phyloP scores from a whole-genome alignment of 1,140 invertebrate species.

The Cydia splendana region DNA sequence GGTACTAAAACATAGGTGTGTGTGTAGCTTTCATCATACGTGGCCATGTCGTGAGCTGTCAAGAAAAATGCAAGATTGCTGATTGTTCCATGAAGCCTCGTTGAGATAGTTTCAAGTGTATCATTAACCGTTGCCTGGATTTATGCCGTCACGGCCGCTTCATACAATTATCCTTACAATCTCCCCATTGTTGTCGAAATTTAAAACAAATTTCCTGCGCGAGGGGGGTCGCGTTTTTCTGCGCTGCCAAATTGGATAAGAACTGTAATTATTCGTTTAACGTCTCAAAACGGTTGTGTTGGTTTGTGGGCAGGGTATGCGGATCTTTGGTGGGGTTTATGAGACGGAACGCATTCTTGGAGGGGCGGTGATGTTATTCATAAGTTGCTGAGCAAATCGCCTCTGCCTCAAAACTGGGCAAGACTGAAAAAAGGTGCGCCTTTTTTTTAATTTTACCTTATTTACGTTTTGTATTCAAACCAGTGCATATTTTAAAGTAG shows the following conservation, averaged over 20 bases:
- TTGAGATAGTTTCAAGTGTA: constrained; percentile 55
- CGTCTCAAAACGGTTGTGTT: constrained; percentile 48
- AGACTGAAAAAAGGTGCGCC: not conserved
- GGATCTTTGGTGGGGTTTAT: constrained; percentile 54
- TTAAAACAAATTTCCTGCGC: constrained; percentile 78
- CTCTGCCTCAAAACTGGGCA: not conserved
- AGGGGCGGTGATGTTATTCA: constrained; percentile 12
- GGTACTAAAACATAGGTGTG: too few relatives aligned
- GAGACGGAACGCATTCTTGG: constrained; percentile 54
- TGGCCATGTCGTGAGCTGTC: constrained; percentile 1
- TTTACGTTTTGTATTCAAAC: too few relatives aligned
- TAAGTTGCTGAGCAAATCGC: not conserved
- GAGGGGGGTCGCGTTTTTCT: constrained; percentile 74
- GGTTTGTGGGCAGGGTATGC: constrained; percentile 59
- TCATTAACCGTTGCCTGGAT: constrained; percentile 69
- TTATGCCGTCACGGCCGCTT: constrained; percentile 69
- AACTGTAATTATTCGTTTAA: constrained; percentile 75
- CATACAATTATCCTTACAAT: constrained; percentile 72
- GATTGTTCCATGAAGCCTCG: constrained; percentile 51
- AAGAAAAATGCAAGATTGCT: constrained; percentile 21
- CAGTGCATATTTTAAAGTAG: too few relatives aligned
- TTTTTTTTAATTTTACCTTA: too few relatives aligned
- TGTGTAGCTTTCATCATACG: too few relatives aligned
- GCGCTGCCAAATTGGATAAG: constrained; percentile 76
- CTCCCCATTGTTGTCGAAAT: constrained; percentile 78